Evolutionary conservation across 2,888 invertebrate species (phyloP).

Genomic region (Ormyrus rosae): DNA sequence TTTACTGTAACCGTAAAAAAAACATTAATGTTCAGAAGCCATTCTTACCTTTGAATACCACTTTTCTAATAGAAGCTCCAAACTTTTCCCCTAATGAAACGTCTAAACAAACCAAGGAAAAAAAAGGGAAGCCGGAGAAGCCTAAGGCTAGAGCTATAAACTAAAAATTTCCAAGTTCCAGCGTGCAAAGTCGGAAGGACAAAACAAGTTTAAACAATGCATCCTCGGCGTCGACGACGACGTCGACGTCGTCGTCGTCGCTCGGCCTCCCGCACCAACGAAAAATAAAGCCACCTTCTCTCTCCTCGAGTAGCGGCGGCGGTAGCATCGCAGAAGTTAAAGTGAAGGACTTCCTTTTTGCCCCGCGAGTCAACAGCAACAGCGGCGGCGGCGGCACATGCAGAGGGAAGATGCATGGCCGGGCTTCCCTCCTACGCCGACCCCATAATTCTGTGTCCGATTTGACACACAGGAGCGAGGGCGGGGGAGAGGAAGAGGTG

Average conservation of each 20-base stretch:
- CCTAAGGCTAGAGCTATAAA: background rate
- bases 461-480: conserved; percentile 24
- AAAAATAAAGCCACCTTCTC: background rate
- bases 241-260: background rate
- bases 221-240: background rate
- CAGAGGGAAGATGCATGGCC: conserved; percentile 6
- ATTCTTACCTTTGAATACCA: too few species aligned
- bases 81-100: too few species aligned
- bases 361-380: conserved; percentile 7
- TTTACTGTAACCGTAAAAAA: too few species aligned
- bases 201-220: conserved; percentile 40
- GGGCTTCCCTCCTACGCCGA: conserved; percentile 1
- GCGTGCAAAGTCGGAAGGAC: background rate
- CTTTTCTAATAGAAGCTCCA: too few species aligned
- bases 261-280: background rate
- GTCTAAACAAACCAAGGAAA: too few species aligned
- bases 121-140: too few species aligned
- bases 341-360: conserved; percentile 42
- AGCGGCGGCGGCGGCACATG: too few species aligned
- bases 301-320: background rate
- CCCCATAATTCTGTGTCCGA: conserved; percentile 52
- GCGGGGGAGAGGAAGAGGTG: background rate
- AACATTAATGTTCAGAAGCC: too few species aligned
- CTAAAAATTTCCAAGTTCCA: conserved; percentile 20
- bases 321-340: conserved; percentile 28